Conservation (phyloP, 2,888 invertebrate genomes). For the Plusia festucae region DNA sequence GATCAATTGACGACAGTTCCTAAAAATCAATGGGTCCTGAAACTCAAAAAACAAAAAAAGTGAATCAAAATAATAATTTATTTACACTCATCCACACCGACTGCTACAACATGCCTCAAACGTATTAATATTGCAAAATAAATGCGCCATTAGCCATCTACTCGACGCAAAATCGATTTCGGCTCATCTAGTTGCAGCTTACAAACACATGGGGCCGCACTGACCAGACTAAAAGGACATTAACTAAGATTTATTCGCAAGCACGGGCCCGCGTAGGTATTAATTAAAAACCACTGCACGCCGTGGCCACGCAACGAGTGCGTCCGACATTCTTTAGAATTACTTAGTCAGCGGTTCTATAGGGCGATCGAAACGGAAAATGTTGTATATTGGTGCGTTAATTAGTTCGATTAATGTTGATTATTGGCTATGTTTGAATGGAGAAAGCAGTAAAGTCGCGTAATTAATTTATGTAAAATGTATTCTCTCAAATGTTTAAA, state of each 20-base stretch:
- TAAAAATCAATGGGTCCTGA: background rate
- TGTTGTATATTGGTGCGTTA: slow-evolving; percentile 30
- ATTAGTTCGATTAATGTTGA: slow-evolving; percentile 24
- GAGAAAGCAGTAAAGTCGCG: background rate
- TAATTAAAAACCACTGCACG: slow-evolving; percentile 86
- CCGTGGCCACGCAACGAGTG: slow-evolving; percentile 67
- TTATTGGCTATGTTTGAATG: background rate
- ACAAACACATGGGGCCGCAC: slow-evolving; percentile 72
- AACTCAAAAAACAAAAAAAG: background rate
- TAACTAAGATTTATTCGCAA: slow-evolving; percentile 87
- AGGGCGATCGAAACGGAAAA: slow-evolving; percentile 22
- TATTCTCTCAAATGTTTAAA: background rate
- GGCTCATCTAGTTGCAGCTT: slow-evolving; percentile 66
- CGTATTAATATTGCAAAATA: slow-evolving; percentile 39
- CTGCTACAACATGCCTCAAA: slow-evolving; percentile 17
- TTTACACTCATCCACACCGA: slow-evolving; percentile 2
- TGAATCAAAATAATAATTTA: background rate
- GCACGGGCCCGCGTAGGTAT: slow-evolving; percentile 74
- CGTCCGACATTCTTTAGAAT: slow-evolving; percentile 71
- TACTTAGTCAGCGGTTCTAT: slow-evolving; percentile 64
- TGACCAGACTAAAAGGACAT: slow-evolving; percentile 86
- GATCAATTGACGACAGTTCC: background rate
- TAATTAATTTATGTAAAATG: background rate
- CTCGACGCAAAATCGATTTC: slow-evolving; percentile 70
- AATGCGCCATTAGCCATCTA: slow-evolving; percentile 53